phyloP scores from a whole-genome alignment of 2,888 invertebrate genomes.

The Aradus depressus region DNA sequence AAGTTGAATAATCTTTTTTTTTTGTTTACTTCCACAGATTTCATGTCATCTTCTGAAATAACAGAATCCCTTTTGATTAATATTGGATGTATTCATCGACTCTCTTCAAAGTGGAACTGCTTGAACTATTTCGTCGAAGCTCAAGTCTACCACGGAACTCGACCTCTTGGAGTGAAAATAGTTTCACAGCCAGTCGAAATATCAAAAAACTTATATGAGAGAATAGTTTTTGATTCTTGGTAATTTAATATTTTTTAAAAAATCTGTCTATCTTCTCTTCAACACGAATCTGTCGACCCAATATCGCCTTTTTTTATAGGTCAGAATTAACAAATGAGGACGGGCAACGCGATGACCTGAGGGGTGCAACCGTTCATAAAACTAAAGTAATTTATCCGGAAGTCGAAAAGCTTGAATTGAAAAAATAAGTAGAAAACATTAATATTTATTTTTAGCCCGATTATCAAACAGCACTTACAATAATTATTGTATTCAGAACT shows the following conservation, averaged over 20 bases:
- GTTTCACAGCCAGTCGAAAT: slow-evolving; percentile 57
- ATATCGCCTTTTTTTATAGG: too few species aligned
- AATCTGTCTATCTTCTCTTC: slow-evolving; percentile 11
- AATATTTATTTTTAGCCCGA: too few species aligned
- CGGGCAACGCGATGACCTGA: too few species aligned
- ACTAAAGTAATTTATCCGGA: too few species aligned
- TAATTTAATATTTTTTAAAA: slow-evolving; percentile 34
- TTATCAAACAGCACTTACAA: too few species aligned
- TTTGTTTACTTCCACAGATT: too few species aligned
- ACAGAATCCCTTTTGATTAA: slow-evolving; percentile 66
- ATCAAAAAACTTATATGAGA: slow-evolving; percentile 61
- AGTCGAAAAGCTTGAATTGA: too few species aligned
- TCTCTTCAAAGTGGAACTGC: slow-evolving; percentile 65
- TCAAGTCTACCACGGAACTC: slow-evolving; percentile 80
- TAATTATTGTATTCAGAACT: too few species aligned
- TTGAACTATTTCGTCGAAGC: slow-evolving; percentile 76
- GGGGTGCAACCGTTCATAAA: too few species aligned
- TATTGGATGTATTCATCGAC: slow-evolving; percentile 69
- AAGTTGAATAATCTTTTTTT: background rate
- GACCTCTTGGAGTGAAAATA: slow-evolving; percentile 60
- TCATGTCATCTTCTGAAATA: slow-evolving; percentile 56
- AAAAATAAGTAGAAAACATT: too few species aligned
- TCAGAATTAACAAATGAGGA: too few species aligned
- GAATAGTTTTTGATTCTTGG: slow-evolving; percentile 81
- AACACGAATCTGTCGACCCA: too few species aligned